Conservation (phyloP, 2,113 vertebrate species). For the Xiphophorus hellerii region DNA sequence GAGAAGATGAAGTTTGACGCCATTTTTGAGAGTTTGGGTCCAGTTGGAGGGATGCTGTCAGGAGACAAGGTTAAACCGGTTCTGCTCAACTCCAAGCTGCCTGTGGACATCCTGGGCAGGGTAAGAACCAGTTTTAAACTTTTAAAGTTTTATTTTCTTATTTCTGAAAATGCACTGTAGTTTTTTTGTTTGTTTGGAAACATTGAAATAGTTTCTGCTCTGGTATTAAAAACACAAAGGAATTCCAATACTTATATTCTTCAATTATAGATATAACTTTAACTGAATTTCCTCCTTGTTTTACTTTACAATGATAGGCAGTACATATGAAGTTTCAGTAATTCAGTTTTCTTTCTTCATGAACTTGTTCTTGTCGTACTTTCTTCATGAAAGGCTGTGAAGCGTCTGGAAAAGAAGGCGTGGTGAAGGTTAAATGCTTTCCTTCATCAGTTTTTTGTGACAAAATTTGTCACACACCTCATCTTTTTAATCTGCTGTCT, state of each 20-base stretch:
- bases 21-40: constrained; percentile 95
- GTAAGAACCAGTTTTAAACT: constrained; percentile 75
- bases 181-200: background rate
- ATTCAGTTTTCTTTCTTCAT: too few relatives aligned
- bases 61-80: constrained; percentile 99
- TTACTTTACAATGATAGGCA: too few relatives aligned
- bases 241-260: background rate
- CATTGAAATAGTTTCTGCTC: background rate
- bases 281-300: too few relatives aligned
- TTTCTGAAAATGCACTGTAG: too few relatives aligned
- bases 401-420: too few relatives aligned
- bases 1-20: constrained; percentile 96
- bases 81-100: constrained; percentile 96
- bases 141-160: too few relatives aligned
- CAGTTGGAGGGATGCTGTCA: constrained; percentile 89
- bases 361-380: background rate
- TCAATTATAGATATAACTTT: too few relatives aligned
- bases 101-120: constrained; percentile 95
- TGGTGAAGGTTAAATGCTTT: background rate
- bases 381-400: background rate
- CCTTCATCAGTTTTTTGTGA: background rate
- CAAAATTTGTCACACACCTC: background rate
- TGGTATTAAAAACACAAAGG: background rate
- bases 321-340: too few relatives aligned
- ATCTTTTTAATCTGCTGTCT: background rate